Conservation (phyloP, 2,797 vertebrate genomes). For the Sardinella longiceps region DNA sequence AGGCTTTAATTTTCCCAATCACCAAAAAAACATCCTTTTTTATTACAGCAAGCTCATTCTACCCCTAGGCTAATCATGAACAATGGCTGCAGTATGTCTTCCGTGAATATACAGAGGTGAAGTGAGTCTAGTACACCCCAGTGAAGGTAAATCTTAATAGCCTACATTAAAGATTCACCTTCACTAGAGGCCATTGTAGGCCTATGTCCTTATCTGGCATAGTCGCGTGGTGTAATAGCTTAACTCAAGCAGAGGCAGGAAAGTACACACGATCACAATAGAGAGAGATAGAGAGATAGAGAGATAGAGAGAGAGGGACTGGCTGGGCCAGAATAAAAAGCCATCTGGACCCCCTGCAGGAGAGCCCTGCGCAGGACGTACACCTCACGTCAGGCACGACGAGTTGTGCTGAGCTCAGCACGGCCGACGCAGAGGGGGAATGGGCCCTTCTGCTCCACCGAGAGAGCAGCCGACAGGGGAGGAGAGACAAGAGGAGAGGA, state of each 20-base stretch:
- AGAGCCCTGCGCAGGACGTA: neutral
- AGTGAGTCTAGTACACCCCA: no score
- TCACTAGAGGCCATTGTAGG: neutral
- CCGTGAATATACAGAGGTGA: no score
- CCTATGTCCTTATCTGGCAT: neutral
- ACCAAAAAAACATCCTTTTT: neutral
- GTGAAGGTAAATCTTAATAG: no score
- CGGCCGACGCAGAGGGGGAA: neutral
- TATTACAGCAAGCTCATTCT: neutral
- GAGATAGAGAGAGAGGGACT: neutral
- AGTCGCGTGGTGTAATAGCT: neutral
- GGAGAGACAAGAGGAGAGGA: neutral
- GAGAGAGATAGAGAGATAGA: neutral
- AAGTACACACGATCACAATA: neutral
- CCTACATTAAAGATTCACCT: neutral
- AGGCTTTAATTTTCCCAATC: neutral
- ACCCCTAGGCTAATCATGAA: neutral
- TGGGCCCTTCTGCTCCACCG: neutral
- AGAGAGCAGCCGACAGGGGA: neutral
- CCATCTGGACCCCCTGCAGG: constrained; percentile 17
- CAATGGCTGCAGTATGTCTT: no score
- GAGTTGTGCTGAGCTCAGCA: constrained; percentile 14
- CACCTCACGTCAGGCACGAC: neutral
- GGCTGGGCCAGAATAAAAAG: neutral
- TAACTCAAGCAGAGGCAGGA: neutral